A percentile compares a stretch with the other conserved stretches of the same genome.
These are phyloP conservation scores for Periphyllus acericola DNA, from an alignment of 2,888 invertebrate species.

Conservation along the genomic window DNA sequence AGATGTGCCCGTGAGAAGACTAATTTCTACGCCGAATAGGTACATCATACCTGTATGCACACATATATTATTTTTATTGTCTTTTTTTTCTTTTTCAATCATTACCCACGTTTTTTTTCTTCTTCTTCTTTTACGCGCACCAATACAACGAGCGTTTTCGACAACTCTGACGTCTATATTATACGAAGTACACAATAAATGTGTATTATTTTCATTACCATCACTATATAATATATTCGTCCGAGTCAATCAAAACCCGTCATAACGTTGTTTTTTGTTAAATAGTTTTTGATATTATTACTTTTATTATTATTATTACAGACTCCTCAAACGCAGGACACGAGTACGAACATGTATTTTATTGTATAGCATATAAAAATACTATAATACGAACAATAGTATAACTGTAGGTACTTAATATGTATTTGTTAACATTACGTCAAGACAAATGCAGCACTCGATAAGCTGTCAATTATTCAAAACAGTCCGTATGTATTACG, in stretches of 20 bases:
- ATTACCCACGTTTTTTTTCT: constrained; percentile 15
- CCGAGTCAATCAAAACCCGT: neutral
- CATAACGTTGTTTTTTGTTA: neutral
- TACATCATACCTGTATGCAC: neutral
- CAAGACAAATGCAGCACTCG: too few relatives aligned
- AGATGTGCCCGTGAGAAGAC: constrained; percentile 53
- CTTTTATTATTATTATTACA: neutral
- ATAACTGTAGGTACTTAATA: neutral
- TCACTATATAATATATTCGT: neutral
- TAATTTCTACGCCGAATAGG: constrained; percentile 16
- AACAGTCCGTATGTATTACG: too few relatives aligned
- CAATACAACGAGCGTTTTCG: constrained; percentile 24
- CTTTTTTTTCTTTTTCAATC: constrained; percentile 46
- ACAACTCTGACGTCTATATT: constrained; percentile 50
- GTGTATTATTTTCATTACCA: neutral
- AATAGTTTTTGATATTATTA: neutral
- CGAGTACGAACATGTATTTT: neutral
- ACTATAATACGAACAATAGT: neutral
- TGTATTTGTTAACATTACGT: too few relatives aligned
- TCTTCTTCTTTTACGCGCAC: neutral
- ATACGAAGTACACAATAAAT: neutral
- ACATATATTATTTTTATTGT: constrained; percentile 27
- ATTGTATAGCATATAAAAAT: too few relatives aligned
- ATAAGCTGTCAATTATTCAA: too few relatives aligned
- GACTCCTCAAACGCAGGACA: neutral